A percentile compares a stretch with the other conserved stretches of the same genome.
Conservation (phyloP, 2,888 invertebrate species). For the Hoplodrina ambigua region DNA sequence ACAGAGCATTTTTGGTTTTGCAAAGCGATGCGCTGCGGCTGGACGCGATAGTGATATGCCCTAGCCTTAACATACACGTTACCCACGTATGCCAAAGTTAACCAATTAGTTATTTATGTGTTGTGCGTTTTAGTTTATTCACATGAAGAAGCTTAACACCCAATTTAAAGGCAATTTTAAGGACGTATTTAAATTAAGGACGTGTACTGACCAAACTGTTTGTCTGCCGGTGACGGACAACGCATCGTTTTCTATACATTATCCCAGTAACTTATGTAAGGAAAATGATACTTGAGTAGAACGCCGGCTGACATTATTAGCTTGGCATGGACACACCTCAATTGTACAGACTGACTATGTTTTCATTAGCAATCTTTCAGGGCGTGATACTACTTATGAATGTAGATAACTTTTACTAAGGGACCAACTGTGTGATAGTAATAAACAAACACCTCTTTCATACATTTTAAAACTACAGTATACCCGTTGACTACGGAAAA, state of each 20-base stretch:
- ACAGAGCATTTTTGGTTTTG: not conserved
- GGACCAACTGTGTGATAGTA: not conserved
- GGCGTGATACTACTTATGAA: not conserved
- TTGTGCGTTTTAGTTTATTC: constrained; percentile 54
- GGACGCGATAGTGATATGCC: constrained; percentile 7
- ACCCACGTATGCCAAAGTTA: constrained; percentile 40
- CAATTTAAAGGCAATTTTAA: constrained; percentile 46
- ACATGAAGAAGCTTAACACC: constrained; percentile 56
- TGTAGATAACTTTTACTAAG: not conserved
- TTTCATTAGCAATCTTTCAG: not conserved
- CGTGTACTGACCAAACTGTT: constrained; percentile 7
- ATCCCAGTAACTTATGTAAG: not conserved
- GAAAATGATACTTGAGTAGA: not conserved
- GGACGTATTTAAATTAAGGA: constrained; percentile 24
- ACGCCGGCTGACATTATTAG: not conserved
- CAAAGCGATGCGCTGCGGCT: not conserved
- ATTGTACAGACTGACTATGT: constrained; percentile 11
- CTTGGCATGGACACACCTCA: constrained; percentile 11
- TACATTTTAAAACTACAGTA: too few species aligned
- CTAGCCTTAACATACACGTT: constrained; percentile 28
- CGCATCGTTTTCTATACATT: constrained; percentile 16
- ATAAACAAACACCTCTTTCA: too few species aligned
- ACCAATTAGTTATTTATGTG: constrained; percentile 55
- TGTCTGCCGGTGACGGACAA: not conserved
- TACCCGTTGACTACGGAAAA: too few species aligned